A percentile compares a stretch with the other conserved stretches of the same genome.
Conservation (phyloP, 2,113 vertebrate genomes). For the Oplegnathus fasciatus region DNA sequence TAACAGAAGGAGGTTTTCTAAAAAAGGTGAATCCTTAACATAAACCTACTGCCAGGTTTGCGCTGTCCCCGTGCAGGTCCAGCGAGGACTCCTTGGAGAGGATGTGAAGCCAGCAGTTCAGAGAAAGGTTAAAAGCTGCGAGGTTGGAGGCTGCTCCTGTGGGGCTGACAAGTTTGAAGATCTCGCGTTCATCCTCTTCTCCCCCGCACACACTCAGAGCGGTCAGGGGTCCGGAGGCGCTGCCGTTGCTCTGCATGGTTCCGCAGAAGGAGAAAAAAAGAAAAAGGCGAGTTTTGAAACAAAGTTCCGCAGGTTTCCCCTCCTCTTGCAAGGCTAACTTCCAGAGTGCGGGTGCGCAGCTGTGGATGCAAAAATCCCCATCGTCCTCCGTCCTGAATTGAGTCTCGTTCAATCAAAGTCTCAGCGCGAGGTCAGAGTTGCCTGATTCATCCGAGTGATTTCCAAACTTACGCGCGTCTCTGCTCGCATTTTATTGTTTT, state of each 20-base stretch:
- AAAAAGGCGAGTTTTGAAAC: background rate
- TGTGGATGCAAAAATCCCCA: conserved; percentile 21
- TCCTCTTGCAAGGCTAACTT: conserved; percentile 18
- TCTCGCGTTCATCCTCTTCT: conserved; percentile 69
- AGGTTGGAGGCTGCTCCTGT: conserved; percentile 46
- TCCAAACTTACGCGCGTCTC: background rate
- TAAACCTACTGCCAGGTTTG: conserved; percentile 76
- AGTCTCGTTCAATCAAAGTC: background rate
- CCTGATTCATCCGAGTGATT: background rate
- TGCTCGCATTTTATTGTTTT: background rate
- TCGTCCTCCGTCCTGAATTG: conserved; percentile 1
- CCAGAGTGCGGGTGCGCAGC: background rate
- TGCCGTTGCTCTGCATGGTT: conserved; percentile 77
- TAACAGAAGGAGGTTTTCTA: background rate
- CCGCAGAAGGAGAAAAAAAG: background rate
- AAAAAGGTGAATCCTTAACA: background rate
- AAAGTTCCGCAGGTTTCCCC: background rate
- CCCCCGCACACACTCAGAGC: conserved; percentile 65
- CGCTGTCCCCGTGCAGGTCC: conserved; percentile 80
- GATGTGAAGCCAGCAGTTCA: conserved; percentile 85
- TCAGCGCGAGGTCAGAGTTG: background rate
- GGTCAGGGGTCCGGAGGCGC: conserved; percentile 33
- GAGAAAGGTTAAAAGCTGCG: conserved; percentile 76
- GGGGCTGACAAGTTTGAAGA: conserved; percentile 65
- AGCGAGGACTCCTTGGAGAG: conserved; percentile 80